Evolutionary conservation across 2,888 invertebrate species (phyloP).

Genomic region (Notodonta dromedarius): DNA sequence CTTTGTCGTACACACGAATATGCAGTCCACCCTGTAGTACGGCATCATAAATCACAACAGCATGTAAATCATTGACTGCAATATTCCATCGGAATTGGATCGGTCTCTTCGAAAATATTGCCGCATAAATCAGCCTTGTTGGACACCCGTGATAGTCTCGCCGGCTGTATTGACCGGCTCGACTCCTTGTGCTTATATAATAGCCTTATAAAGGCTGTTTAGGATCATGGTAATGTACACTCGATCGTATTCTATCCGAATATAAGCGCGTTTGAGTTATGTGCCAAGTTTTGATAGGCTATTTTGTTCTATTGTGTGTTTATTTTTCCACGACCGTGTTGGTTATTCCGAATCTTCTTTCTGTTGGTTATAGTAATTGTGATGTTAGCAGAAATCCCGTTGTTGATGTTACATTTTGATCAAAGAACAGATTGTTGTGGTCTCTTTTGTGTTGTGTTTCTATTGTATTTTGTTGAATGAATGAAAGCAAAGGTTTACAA

Average conservation of each 20-base stretch:
- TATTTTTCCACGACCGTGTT: constrained; percentile 39
- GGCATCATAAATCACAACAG: constrained; percentile 23
- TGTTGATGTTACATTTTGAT: constrained; percentile 1
- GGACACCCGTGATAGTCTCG: constrained; percentile 54
- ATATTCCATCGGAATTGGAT: constrained; percentile 53
- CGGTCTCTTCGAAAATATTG: constrained; percentile 57
- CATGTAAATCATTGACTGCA: constrained; percentile 60
- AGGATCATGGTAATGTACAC: constrained; percentile 61
- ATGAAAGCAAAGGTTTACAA: too few species aligned
- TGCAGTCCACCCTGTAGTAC: neutral
- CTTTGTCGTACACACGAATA: neutral
- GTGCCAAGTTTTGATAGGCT: constrained; percentile 61
- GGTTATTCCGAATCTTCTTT: constrained; percentile 25
- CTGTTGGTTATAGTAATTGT: constrained; percentile 19
- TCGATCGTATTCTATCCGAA: constrained; percentile 49
- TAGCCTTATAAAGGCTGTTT: constrained; percentile 66
- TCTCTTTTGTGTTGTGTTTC: neutral
- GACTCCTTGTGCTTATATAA: constrained; percentile 62
- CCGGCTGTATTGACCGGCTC: constrained; percentile 57
- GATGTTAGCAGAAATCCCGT: constrained; percentile 17
- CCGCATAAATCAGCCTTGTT: constrained; percentile 62
- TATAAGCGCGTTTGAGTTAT: constrained; percentile 58
- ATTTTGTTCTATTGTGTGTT: constrained; percentile 57
- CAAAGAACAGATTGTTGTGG: neutral
- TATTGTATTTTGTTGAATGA: neutral